phyloP scores from a whole-genome alignment of 2,113 vertebrate genomes.

The Campylomormyrus tamandua region DNA sequence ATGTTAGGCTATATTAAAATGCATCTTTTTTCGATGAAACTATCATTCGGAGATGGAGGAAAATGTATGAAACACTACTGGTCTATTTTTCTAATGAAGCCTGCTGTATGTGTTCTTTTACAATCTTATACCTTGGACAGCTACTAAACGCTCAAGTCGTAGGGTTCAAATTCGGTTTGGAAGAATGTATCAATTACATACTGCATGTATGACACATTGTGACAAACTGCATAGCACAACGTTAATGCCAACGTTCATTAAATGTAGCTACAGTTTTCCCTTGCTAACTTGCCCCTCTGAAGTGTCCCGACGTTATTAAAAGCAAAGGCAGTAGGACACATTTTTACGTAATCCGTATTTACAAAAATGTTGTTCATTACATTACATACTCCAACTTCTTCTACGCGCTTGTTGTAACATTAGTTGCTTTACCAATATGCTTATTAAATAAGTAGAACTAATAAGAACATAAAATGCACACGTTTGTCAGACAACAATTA shows the following conservation, averaged over 20 bases:
- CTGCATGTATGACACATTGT: background rate
- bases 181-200: background rate
- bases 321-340: background rate
- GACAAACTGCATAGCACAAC: background rate
- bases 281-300: background rate
- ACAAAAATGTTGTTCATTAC: background rate
- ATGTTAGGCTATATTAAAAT: background rate
- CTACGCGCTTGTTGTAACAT: background rate
- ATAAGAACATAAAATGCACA: background rate
- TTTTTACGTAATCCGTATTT: background rate
- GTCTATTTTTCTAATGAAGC: background rate
- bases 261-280: background rate
- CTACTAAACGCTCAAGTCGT: background rate
- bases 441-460: background rate
- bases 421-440: background rate
- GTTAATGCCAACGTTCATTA: background rate
- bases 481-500: background rate
- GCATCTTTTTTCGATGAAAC: background rate
- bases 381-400: background rate
- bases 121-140: slow-evolving; percentile 13
- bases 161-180: background rate
- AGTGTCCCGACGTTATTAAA: background rate
- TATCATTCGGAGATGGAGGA: background rate
- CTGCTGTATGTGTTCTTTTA: background rate
- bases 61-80: background rate